phyloP scores from a whole-genome alignment of 2,797 vertebrate genomes.

The Tadarida brasiliensis region DNA sequence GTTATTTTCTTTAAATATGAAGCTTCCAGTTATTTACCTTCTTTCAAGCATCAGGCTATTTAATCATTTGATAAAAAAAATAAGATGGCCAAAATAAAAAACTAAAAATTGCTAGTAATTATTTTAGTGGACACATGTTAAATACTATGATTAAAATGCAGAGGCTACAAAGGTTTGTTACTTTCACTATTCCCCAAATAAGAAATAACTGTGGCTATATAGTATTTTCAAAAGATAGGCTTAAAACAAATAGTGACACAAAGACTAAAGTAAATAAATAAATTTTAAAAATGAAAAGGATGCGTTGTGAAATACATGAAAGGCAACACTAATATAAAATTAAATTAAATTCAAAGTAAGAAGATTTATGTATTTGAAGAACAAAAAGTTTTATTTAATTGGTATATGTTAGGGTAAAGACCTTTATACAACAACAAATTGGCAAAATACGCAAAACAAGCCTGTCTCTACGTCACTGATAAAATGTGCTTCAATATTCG shows the following conservation, averaged over 20 bases:
- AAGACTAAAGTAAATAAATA: background rate
- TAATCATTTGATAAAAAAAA: conserved; percentile 2
- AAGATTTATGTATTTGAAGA: background rate
- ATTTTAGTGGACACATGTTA: background rate
- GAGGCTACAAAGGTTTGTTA: background rate
- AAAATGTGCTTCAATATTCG: background rate
- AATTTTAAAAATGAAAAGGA: background rate
- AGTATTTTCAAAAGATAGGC: background rate
- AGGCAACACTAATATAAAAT: background rate
- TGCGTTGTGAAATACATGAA: background rate
- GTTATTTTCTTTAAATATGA: background rate
- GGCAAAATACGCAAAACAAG: background rate
- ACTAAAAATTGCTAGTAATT: background rate
- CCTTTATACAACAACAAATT: background rate
- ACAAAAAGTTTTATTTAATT: background rate
- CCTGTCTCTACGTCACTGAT: background rate
- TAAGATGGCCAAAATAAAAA: background rate
- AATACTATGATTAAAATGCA: background rate
- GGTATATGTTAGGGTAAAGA: background rate
- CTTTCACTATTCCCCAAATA: background rate
- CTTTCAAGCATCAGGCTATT: background rate
- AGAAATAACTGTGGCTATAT: background rate
- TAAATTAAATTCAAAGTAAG: background rate
- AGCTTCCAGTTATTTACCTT: background rate
- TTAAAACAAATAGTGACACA: background rate